Evolutionary conservation across 2,888 invertebrate species (phyloP).

Genomic region (Drosophila setosimentum): DNA sequence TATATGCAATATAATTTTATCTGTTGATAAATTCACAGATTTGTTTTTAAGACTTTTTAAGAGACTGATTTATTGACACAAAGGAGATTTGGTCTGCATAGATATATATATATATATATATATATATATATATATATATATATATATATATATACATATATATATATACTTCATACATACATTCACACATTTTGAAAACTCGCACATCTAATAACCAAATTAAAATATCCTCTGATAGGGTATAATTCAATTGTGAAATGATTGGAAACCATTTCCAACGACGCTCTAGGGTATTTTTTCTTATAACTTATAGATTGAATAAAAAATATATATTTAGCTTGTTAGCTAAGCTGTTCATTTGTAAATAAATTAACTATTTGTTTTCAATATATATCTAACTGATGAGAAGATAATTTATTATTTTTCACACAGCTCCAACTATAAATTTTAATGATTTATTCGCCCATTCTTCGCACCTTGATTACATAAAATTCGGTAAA

Average conservation of each 20-base stretch:
- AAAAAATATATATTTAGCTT: constrained; percentile 7
- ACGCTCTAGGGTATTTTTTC: neutral
- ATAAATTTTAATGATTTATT: constrained; percentile 27
- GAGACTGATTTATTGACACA: neutral
- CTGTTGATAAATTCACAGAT: neutral
- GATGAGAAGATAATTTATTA: constrained; percentile 1
- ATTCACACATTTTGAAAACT: neutral
- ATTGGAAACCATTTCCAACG: neutral
- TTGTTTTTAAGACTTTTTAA: neutral
- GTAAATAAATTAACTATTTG: neutral
- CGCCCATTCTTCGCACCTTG: constrained; percentile 39
- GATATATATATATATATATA: no score
- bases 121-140: neutral
- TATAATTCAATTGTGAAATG: neutral
- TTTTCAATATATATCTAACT: neutral
- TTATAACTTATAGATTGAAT: neutral
- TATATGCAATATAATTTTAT: neutral
- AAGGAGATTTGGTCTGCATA: neutral
- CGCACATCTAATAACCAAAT: neutral
- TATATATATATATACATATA: no score
- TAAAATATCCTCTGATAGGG: neutral
- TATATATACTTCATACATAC: no score
- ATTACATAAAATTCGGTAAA: constrained; percentile 23
- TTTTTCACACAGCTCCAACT: constrained; percentile 49
- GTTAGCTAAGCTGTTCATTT: constrained; percentile 13